A percentile compares a stretch with the other conserved stretches of the same genome.
Conservation (phyloP, 2,797 vertebrate genomes). For the Gobionotothen gibberifrons region DNA sequence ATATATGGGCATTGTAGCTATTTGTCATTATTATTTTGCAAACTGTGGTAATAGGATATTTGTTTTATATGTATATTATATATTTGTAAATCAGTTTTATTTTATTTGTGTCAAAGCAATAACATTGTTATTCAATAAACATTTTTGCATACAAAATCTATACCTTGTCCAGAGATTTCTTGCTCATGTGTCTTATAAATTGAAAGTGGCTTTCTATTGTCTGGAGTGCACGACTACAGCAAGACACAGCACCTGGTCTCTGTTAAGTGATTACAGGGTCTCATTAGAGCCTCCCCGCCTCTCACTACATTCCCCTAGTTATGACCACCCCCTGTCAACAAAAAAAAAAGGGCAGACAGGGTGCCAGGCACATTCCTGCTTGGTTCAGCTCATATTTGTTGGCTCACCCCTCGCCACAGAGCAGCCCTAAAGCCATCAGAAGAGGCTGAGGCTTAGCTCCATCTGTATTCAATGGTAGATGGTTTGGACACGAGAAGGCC, state of each 20-base stretch:
- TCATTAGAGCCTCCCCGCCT: slow-evolving; percentile 68
- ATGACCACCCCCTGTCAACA: slow-evolving; percentile 34
- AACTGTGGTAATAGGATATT: slow-evolving; percentile 80
- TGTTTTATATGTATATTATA: slow-evolving; percentile 80
- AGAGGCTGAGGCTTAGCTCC: slow-evolving; percentile 62
- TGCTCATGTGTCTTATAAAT: slow-evolving; percentile 56
- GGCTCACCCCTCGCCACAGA: slow-evolving; percentile 60
- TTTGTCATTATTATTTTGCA: slow-evolving; percentile 82
- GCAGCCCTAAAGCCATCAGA: slow-evolving; percentile 64
- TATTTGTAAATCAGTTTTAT: slow-evolving; percentile 85
- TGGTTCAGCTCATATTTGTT: slow-evolving; percentile 74
- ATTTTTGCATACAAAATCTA: slow-evolving; percentile 79
- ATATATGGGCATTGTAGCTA: slow-evolving; percentile 86
- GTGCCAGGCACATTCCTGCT: slow-evolving; percentile 78
- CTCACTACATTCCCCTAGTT: slow-evolving; percentile 66
- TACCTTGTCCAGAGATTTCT: slow-evolving; percentile 60
- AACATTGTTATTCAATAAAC: slow-evolving; percentile 85
- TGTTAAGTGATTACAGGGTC: slow-evolving; percentile 78
- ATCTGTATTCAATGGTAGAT: slow-evolving; percentile 76
- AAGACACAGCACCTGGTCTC: slow-evolving; percentile 74
- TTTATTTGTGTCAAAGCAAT: slow-evolving; percentile 83
- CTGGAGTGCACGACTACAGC: slow-evolving; percentile 27
- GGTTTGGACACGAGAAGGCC: slow-evolving; percentile 56
- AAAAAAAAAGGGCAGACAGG: slow-evolving; percentile 64
- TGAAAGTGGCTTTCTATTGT: slow-evolving; percentile 66